Conservation (phyloP, 1,140 invertebrate species). For the Drosophila mojavensis region DNA sequence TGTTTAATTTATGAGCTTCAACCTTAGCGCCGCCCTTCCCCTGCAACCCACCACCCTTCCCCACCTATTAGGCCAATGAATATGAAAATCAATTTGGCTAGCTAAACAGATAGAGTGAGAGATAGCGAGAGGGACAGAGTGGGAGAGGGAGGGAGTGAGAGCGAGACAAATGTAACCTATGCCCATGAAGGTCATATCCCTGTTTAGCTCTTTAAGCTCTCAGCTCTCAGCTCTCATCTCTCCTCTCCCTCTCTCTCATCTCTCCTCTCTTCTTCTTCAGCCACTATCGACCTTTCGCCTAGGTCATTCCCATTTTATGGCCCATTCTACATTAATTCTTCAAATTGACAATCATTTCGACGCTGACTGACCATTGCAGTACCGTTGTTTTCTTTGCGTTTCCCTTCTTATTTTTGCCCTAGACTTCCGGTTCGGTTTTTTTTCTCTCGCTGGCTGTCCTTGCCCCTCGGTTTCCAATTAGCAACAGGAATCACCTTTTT, state of each 20-base stretch:
- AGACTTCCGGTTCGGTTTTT: constrained; percentile 26
- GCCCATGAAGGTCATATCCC: constrained; percentile 51
- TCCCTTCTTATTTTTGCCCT: not conserved
- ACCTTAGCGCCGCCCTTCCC: not conserved
- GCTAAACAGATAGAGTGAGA: not conserved
- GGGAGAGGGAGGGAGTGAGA: too few relatives aligned
- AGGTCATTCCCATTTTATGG: constrained; percentile 25
- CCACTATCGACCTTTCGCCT: not conserved
- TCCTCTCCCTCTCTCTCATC: too few relatives aligned
- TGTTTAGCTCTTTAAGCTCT: constrained; percentile 30
- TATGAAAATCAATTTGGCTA: constrained; percentile 71
- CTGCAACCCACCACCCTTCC: not conserved
- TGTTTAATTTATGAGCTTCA: constrained; percentile 75
- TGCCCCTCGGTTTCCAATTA: constrained; percentile 75
- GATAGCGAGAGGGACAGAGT: too few relatives aligned
- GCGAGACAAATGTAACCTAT: not conserved
- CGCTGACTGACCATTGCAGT: constrained; percentile 25
- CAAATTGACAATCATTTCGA: constrained; percentile 56
- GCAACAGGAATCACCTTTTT: constrained; percentile 78
- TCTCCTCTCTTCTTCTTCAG: too few relatives aligned
- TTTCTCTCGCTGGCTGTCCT: constrained; percentile 1
- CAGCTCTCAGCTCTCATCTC: not conserved
- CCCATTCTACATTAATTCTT: constrained; percentile 49
- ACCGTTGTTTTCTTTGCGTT: not conserved
- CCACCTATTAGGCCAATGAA: constrained; percentile 60